Conservation (phyloP, 2,113 vertebrate genomes). For the Rhombomys opimus region DNA sequence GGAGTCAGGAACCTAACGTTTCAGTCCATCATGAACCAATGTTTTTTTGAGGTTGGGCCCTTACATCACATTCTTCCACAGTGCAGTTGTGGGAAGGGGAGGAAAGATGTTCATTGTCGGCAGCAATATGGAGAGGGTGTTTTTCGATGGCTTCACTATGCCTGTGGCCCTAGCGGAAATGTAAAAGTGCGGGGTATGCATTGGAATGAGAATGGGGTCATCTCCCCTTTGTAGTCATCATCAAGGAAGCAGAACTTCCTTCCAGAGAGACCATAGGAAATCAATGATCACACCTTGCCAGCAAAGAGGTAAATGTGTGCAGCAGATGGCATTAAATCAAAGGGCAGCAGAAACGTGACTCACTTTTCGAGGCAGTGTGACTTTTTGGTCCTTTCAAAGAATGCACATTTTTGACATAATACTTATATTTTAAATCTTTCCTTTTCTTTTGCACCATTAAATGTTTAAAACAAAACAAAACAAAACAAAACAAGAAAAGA, state of each 20-base stretch:
- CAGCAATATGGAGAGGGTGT: constrained; percentile 76
- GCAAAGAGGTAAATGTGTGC: constrained; percentile 86
- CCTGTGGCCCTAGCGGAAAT: constrained; percentile 82
- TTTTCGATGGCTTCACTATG: constrained; percentile 76
- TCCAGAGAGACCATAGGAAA: constrained; percentile 93
- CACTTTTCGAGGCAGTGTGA: constrained; percentile 80
- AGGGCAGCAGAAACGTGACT: constrained; percentile 87
- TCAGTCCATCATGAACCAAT: constrained; percentile 68
- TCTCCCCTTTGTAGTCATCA: constrained; percentile 92
- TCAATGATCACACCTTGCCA: constrained; percentile 92
- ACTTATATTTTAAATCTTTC: constrained; percentile 72
- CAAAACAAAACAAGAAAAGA: background rate
- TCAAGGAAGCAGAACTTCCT: constrained; percentile 92
- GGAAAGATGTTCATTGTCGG: constrained; percentile 76
- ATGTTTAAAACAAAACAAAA: background rate
- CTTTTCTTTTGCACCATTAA: constrained; percentile 47
- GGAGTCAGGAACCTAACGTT: constrained; percentile 62
- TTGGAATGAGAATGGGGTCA: constrained; percentile 92
- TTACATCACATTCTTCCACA: constrained; percentile 70
- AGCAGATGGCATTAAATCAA: constrained; percentile 87
- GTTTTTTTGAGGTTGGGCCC: constrained; percentile 64
- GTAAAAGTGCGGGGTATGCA: constrained; percentile 88
- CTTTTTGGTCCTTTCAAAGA: constrained; percentile 84
- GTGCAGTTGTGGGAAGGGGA: constrained; percentile 57
- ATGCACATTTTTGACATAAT: constrained; percentile 78